Base-by-base conservation (phyloP, 2,113 vertebrate species). In the Cyphomyrus plagiostoma region DNA sequence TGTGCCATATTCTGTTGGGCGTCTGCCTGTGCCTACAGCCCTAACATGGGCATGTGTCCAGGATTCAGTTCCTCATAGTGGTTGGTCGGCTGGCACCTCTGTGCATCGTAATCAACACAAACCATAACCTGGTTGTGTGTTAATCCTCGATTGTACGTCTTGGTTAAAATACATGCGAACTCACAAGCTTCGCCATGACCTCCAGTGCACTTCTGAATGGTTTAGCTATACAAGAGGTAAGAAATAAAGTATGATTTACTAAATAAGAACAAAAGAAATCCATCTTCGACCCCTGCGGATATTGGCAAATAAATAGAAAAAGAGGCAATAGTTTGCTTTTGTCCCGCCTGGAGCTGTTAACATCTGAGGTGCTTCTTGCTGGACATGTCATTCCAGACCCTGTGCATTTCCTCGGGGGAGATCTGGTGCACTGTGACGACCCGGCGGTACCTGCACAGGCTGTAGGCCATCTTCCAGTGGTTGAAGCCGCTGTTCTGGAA, bases 401-500 rank as follows among this genome's bases (percentile, higher is more conserved):
- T 97, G 93, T 99, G 98, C 97, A 99, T 99, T 96, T 99, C 98
- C 94, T 99, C 98, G 0, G 98, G 98, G 39, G 98, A 97, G 94
- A 99, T 98, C 95, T 99, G 98, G 94, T 99, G 98, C 89, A 99
- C 98, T 0, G 98, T 99, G 94, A 99, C 98, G 82, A 99, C 97
- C 4, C 98, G 95, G 2, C 98, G 96, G 93, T 98, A 99, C 91
- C 98, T 94, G 93, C 98, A 99, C 93, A 99, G 97, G 92, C 98
- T 99, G 91, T 99, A 99, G 83, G 98, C 98, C 97, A 99, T 99
- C 95, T 99, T 99, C 98, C 98, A 99, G 95, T 99, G 98, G 95
- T 99, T 99, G 92, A 99, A 99, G 92, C 98, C 98, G 95, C 97
- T 99, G 97, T 99, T 99, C 95, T 99, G 98, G 94, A 98, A 99